Percentiles rank a stretch among this genome's conserved stretches.
Evolutionary conservation across 1,140 invertebrate species (phyloP).

Genomic region (Drosophila melanogaster): Release_6_plus_ISO1_MT NT_033779.5:18876001-18876500

Average conservation of each 20-base stretch:
- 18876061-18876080: conserved; percentile 11
- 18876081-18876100: conserved; percentile 76
- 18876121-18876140: conserved; percentile 77
- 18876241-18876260: conserved; percentile 29
- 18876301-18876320: conserved; percentile 49
- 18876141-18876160: conserved; percentile 74
- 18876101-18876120: conserved; percentile 70
- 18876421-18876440: conserved; percentile 62
- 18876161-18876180: conserved; percentile 49
- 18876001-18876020: conserved; percentile 68
- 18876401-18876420: conserved; percentile 74
- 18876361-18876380: conserved; percentile 8
- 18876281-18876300: conserved; percentile 37
- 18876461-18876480: conserved; percentile 81
- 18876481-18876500: conserved; percentile 23
- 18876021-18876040: conserved; percentile 8
- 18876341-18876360: conserved; percentile 69
- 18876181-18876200: neutral
- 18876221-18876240: conserved; percentile 1
- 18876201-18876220: neutral
- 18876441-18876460: conserved; percentile 64
- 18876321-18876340: conserved; percentile 72
- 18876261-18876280: conserved; percentile 75
- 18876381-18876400: conserved; percentile 22
- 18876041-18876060: neutral